A percentile compares a stretch with the other conserved stretches of the same genome.
These are phyloP conservation scores for Drosophila kuntzei DNA, from an alignment of 2,888 invertebrate species.

Conservation along the genomic window DNA sequence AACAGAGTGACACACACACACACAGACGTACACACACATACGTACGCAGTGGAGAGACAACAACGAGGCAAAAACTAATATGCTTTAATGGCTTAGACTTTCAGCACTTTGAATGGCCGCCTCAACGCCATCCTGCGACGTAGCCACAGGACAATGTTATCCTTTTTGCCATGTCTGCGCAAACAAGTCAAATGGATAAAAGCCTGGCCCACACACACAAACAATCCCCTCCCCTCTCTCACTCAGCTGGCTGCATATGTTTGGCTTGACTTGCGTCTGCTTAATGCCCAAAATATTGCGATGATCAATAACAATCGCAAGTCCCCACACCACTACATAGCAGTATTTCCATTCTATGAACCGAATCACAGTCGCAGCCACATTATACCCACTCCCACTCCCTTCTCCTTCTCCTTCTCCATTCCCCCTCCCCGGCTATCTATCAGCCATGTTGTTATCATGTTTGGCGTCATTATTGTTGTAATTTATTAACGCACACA, in stretches of 20 bases:
- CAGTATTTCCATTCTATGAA: background rate
- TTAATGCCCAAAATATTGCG: conserved; percentile 81
- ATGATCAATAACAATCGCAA: conserved; percentile 79
- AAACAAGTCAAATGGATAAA: conserved; percentile 79
- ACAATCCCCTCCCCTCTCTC: background rate
- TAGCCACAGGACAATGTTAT: conserved; percentile 68
- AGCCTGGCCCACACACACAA: conserved; percentile 41
- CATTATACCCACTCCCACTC: conserved; percentile 22
- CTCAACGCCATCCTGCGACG: conserved; percentile 14
- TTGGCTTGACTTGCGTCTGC: conserved; percentile 76
- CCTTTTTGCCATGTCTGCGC: conserved; percentile 71
- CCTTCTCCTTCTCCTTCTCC: too few relatives aligned
- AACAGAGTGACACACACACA: conserved; percentile 5
- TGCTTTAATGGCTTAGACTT: conserved; percentile 79
- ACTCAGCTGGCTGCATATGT: conserved; percentile 64
- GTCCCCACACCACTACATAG: conserved; percentile 2
- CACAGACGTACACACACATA: background rate
- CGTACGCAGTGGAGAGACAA: conserved; percentile 17
- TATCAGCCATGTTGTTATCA: conserved; percentile 72
- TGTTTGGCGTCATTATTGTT: conserved; percentile 81
- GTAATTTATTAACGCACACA: conserved; percentile 79
- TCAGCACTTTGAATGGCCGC: conserved; percentile 78
- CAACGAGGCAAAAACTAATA: conserved; percentile 67
- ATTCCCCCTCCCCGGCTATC: conserved; percentile 22
- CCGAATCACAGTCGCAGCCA: conserved; percentile 42